Evolutionary conservation across 1,140 invertebrate genomes (phyloP).

Genomic region (Danaus melanippus): DNA sequence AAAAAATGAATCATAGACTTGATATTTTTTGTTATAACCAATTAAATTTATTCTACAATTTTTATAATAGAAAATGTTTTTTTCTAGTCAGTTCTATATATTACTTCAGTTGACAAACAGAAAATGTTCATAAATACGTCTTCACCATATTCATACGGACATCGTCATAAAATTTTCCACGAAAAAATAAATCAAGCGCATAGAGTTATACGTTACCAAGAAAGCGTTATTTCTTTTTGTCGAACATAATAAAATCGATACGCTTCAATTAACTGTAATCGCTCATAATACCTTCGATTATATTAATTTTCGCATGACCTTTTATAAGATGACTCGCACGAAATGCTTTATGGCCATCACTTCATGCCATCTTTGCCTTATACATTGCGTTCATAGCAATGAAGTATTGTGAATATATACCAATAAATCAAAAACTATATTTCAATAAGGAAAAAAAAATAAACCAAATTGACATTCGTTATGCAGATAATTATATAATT

Average conservation of each 20-base stretch:
- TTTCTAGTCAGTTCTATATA: not conserved
- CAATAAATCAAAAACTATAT: constrained; percentile 1
- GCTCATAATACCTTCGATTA: constrained; percentile 13
- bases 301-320: constrained; percentile 16
- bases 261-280: constrained; percentile 15
- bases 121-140: no score
- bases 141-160: no score
- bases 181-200: no score
- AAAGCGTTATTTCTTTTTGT: no score
- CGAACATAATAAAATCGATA: constrained; percentile 8
- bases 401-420: not conserved
- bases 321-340: constrained; percentile 11
- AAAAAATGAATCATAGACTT: no score
- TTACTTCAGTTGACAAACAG: no score
- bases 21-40: no score
- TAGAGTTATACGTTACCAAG: no score
- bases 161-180: no score
- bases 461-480: constrained; percentile 8
- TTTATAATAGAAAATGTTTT: not conserved
- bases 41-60: not conserved
- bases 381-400: not conserved
- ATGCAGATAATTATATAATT: constrained; percentile 4
- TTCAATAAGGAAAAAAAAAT: no score
- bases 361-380: constrained; percentile 16
- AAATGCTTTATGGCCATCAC: constrained; percentile 13